Conservation (phyloP, 2,113 vertebrate species). For the Acrocephalus arundinaceus region DNA sequence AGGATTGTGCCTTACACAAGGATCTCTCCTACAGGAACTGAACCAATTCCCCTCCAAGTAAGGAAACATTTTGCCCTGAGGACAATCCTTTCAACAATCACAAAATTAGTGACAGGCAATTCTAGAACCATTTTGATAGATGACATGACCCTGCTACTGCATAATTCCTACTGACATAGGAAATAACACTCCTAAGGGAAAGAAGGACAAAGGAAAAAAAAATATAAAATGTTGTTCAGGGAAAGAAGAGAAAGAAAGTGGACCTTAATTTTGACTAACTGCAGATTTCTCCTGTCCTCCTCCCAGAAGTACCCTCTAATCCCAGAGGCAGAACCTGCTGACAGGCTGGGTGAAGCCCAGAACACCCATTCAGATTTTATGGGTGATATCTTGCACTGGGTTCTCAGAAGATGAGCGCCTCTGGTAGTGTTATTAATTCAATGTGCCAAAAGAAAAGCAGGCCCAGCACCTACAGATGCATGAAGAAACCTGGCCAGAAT, state of each 20-base stretch:
- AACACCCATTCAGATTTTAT: neutral
- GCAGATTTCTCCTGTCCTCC: neutral
- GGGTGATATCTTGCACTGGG: neutral
- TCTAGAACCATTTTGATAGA: neutral
- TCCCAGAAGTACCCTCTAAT: neutral
- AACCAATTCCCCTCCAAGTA: neutral
- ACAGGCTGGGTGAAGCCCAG: neutral
- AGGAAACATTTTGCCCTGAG: neutral
- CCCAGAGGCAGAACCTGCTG: neutral
- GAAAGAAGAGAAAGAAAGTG: neutral
- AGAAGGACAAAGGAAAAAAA: neutral
- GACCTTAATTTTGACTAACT: neutral
- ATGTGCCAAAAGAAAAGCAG: neutral
- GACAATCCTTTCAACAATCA: neutral
- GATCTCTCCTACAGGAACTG: neutral
- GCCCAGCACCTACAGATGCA: neutral
- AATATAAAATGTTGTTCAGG: neutral
- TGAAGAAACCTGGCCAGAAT: neutral
- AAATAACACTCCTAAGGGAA: neutral
- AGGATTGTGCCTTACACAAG: neutral
- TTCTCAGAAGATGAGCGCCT: neutral
- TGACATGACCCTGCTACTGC: neutral
- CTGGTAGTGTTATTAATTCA: neutral
- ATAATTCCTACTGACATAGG: neutral
- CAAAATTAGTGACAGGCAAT: neutral